phyloP scores from a whole-genome alignment of 2,113 vertebrate species.

The Lycaon pictus region DNA sequence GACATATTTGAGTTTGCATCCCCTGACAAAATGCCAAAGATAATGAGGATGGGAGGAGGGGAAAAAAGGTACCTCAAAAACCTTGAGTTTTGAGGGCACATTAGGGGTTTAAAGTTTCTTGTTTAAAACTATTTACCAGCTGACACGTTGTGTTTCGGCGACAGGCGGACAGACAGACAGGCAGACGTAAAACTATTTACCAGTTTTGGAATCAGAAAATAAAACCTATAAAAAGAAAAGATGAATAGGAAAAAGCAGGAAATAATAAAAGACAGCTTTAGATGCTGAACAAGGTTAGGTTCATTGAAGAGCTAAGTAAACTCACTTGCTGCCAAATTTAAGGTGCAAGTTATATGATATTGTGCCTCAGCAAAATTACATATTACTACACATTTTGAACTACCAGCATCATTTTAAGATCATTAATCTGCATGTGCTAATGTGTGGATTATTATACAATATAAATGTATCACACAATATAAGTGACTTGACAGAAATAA shows the following conservation, averaged over 20 bases:
- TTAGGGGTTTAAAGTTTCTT: background rate
- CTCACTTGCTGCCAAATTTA: background rate
- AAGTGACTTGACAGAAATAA: slow-evolving; percentile 21
- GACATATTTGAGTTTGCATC: background rate
- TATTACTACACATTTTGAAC: background rate
- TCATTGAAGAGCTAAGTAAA: slow-evolving; percentile 35
- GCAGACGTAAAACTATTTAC: slow-evolving; percentile 34
- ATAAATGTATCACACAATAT: background rate
- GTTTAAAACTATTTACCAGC: background rate
- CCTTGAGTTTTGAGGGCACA: background rate
- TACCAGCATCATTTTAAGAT: background rate
- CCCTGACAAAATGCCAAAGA: slow-evolving; percentile 8
- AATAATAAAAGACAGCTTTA: slow-evolving; percentile 30
- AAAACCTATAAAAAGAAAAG: slow-evolving; percentile 39
- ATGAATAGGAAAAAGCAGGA: slow-evolving; percentile 46
- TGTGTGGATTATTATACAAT: background rate
- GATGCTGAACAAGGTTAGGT: background rate
- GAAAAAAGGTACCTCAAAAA: background rate
- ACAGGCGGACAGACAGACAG: too few species aligned
- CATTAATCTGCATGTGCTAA: background rate
- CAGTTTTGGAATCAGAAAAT: slow-evolving; percentile 26
- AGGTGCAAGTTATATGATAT: background rate
- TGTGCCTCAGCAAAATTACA: background rate
- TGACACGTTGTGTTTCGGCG: too few species aligned
- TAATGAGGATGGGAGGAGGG: background rate